Percentiles rank a stretch among this genome's conserved stretches.
These are phyloP conservation scores for Limenitis camilla DNA, from an alignment of 2,888 invertebrate species.

Conservation along the genomic window DNA sequence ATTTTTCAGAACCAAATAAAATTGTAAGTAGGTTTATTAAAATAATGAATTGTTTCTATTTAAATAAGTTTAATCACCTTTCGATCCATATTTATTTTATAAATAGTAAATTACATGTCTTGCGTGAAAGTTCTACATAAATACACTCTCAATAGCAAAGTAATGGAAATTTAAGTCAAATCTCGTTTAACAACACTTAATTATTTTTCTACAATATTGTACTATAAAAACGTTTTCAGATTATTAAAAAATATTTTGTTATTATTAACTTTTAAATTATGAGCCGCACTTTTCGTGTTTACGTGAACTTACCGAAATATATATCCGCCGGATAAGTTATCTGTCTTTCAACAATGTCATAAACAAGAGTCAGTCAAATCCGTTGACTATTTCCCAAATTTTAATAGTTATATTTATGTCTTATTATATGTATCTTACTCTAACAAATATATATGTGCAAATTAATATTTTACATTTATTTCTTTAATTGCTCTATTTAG, in stretches of 20 bases:
- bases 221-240: too few species aligned
- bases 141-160: slow-evolving; percentile 16
- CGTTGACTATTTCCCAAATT: too few species aligned
- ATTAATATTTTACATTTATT: too few species aligned
- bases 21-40: slow-evolving; percentile 59
- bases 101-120: slow-evolving; percentile 6
- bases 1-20: slow-evolving; percentile 58
- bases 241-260: too few species aligned
- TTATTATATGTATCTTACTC: too few species aligned
- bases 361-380: too few species aligned
- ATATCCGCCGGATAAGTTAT: not conserved
- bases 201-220: too few species aligned
- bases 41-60: too few species aligned
- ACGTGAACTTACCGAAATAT: not conserved
- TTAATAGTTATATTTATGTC: too few species aligned
- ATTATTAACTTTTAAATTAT: not conserved
- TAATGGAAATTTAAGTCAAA: slow-evolving; percentile 27
- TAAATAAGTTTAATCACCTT: not conserved
- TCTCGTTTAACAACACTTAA: slow-evolving; percentile 15
- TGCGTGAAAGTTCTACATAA: slow-evolving; percentile 17
- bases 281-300: too few species aligned
- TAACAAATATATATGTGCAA: too few species aligned
- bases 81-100: not conserved
- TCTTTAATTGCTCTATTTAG: too few species aligned
- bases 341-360: not conserved